These are phyloP conservation scores for Octonoba sinensis DNA, from an alignment of 2,888 invertebrate species.

Conservation along the genomic window DNA sequence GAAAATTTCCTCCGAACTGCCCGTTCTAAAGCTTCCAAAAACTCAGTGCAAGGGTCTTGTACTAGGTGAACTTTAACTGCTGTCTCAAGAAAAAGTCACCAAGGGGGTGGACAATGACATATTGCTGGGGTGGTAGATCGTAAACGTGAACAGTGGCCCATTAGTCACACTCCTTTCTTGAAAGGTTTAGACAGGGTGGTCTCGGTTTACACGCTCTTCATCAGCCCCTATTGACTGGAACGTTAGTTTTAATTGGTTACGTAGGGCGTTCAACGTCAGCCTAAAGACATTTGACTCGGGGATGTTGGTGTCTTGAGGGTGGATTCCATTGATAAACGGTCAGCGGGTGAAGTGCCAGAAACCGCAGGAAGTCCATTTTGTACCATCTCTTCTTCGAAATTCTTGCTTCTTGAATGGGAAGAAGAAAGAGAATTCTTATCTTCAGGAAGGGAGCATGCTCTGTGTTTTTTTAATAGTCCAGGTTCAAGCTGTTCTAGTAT, in stretches of 20 bases:
- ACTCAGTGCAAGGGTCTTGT: no score
- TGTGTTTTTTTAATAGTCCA: no score
- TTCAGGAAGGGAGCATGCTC: no score
- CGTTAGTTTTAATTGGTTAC: constrained; percentile 44
- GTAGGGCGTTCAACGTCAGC: background rate
- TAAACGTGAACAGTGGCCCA: background rate
- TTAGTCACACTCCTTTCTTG: constrained; percentile 16
- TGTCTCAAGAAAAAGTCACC: constrained; percentile 6
- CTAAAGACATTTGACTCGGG: background rate
- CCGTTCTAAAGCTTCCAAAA: no score
- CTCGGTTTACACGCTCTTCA: constrained; percentile 25
- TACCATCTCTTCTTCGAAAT: no score
- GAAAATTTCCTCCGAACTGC: no score
- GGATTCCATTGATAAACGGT: background rate
- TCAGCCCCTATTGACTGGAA: constrained; percentile 12
- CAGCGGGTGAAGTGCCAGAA: background rate
- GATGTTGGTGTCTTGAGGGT: background rate
- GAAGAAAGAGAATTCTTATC: no score
- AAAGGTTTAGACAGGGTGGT: constrained; percentile 25
- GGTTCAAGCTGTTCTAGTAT: no score
- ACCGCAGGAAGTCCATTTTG: constrained; percentile 9
- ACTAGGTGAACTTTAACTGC: constrained; percentile 9
- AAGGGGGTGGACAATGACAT: constrained; percentile 16
- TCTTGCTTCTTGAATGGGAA: no score
- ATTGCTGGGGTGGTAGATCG: background rate